A percentile compares a stretch with the other conserved stretches of the same genome.
Evolutionary conservation across 1,140 invertebrate genomes (phyloP).

Genomic region (Polypedilum vanderplanki): DNA sequence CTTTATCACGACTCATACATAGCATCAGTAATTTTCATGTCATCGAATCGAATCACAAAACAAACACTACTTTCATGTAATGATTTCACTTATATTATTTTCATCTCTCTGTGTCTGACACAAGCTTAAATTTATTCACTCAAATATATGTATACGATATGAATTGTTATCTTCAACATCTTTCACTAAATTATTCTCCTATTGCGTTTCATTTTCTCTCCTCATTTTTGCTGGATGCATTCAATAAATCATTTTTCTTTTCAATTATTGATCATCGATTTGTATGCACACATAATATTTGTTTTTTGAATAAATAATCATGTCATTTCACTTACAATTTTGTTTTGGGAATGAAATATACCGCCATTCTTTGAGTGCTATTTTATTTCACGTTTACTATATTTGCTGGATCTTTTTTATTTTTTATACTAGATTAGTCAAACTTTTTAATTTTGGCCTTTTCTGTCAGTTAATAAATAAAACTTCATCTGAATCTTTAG

Average conservation of each 20-base stretch:
- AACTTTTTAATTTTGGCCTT: too few relatives aligned
- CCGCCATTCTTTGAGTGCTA: constrained; percentile 2
- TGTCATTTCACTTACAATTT: constrained; percentile 18
- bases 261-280: not conserved
- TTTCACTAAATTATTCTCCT: not conserved
- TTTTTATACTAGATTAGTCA: too few relatives aligned
- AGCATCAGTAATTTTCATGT: too few relatives aligned
- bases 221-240: not conserved
- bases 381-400: not conserved
- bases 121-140: too few relatives aligned
- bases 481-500: too few relatives aligned
- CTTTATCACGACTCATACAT: not conserved
- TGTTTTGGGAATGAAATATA: constrained; percentile 26
- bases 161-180: not conserved
- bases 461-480: too few relatives aligned
- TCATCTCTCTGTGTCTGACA: too few relatives aligned
- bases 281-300: not conserved
- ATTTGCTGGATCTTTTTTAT: not conserved
- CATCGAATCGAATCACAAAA: too few relatives aligned
- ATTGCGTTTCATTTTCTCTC: not conserved
- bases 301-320: not conserved
- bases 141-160: too few relatives aligned
- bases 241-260: not conserved
- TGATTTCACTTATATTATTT: too few relatives aligned
- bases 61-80: too few relatives aligned